A percentile compares a stretch with the other conserved stretches of the same genome.
phyloP scores from a whole-genome alignment of 37 sponge, comb jelly and placozoan species.

The Beroe ovata region DNA sequence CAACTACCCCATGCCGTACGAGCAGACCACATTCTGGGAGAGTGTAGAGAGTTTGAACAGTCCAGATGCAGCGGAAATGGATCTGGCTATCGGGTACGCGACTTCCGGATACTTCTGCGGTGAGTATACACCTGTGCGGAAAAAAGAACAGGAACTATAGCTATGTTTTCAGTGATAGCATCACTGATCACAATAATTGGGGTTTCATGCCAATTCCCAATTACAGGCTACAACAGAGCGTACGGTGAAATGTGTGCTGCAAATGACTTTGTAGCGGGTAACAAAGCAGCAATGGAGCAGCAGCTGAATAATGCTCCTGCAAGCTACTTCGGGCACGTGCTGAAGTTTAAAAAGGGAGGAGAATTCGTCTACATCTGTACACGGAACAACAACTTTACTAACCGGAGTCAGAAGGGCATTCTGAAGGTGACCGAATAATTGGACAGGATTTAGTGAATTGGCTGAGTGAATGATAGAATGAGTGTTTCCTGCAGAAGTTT shows the following conservation, averaged over 20 bases:
- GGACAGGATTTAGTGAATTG: too few species aligned
- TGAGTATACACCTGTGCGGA: background rate
- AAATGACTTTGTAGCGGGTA: background rate
- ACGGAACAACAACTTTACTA: slow-evolving; percentile 98
- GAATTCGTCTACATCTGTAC: slow-evolving; percentile 91
- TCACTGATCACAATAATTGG: too few species aligned
- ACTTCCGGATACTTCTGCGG: slow-evolving; percentile 63
- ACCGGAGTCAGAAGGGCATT: slow-evolving; percentile 96
- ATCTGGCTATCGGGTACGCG: slow-evolving; percentile 39
- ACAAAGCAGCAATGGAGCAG: slow-evolving; percentile 70
- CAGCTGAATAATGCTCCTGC: slow-evolving; percentile 92
- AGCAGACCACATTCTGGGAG: slow-evolving; percentile 77
- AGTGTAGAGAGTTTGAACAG: slow-evolving; percentile 69
- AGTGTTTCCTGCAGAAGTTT: too few species aligned
- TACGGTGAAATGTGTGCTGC: background rate
- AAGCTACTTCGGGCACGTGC: slow-evolving; percentile 71
- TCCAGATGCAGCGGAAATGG: background rate
- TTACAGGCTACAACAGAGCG: background rate
- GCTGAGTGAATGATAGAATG: too few species aligned
- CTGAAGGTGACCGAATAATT: slow-evolving; percentile 64
- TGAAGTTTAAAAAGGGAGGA: slow-evolving; percentile 65
- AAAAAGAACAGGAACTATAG: too few species aligned
- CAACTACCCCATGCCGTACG: slow-evolving; percentile 92
- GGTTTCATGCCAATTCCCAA: too few species aligned
- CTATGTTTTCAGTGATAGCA: too few species aligned